Conservation (phyloP, 2,113 vertebrate genomes). For the Crocuta crocuta region DNA sequence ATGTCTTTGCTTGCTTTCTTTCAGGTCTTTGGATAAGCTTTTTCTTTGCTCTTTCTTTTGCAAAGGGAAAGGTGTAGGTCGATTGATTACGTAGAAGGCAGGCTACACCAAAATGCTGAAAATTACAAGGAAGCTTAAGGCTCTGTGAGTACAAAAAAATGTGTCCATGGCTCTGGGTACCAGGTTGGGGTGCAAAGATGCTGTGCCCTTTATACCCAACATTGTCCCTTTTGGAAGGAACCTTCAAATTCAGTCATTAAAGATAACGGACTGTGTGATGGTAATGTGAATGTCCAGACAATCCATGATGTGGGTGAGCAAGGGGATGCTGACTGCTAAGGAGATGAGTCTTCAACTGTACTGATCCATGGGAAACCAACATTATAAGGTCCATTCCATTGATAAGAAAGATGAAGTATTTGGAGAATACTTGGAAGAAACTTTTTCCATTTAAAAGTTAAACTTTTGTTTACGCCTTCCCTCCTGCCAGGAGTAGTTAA, state of each 20-base stretch:
- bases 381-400: background rate
- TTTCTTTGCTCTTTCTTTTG: conserved; percentile 8
- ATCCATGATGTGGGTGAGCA: background rate
- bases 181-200: background rate
- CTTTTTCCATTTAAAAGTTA: background rate
- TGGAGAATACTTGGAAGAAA: background rate
- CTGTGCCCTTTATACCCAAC: background rate
- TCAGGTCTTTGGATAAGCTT: background rate
- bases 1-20: background rate
- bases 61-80: background rate
- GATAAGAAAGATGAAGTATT: background rate
- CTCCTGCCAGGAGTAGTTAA: background rate
- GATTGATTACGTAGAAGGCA: background rate
- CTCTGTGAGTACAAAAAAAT: background rate
- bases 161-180: background rate
- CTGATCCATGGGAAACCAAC: background rate
- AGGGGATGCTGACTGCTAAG: background rate
- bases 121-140: background rate
- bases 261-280: background rate
- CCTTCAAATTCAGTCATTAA: background rate
- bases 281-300: background rate
- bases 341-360: background rate
- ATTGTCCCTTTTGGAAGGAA: background rate
- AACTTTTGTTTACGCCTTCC: background rate
- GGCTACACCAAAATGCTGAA: background rate